Conservation (phyloP, 2,113 vertebrate genomes). For the Cyanoderma ruficeps region DNA sequence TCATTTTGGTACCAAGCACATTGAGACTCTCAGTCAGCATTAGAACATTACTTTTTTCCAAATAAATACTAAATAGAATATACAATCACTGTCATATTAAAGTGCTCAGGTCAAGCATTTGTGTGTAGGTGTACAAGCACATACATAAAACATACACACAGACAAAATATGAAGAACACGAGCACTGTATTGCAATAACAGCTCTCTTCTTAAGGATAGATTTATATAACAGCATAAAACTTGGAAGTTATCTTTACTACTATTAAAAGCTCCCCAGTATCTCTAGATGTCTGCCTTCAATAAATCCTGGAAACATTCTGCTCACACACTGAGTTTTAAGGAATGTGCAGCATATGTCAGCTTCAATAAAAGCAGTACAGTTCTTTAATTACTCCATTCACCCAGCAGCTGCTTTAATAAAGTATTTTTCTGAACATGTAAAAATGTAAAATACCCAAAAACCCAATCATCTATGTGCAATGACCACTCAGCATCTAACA, state of each 20-base stretch:
- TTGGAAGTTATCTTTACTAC: constrained; percentile 15
- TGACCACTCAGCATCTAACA: constrained; percentile 32
- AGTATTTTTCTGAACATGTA: constrained; percentile 25
- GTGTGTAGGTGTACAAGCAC: background rate
- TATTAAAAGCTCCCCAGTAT: constrained; percentile 19
- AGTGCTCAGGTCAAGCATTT: background rate
- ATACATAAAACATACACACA: background rate
- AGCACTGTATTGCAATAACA: background rate
- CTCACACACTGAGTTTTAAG: constrained; percentile 37
- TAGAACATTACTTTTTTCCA: background rate
- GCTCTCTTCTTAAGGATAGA: background rate
- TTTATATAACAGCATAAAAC: constrained; percentile 29
- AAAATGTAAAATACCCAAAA: constrained; percentile 3
- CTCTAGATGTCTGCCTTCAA: background rate
- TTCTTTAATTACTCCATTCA: constrained; percentile 50
- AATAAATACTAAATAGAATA: background rate
- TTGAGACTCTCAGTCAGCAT: background rate
- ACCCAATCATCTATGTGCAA: background rate
- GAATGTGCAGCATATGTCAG: constrained; percentile 29
- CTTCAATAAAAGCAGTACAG: constrained; percentile 37
- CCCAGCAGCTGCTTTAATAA: constrained; percentile 1
- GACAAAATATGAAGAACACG: background rate
- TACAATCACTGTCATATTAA: background rate
- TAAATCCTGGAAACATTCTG: constrained; percentile 43
- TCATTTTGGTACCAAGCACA: background rate